Evolutionary conservation across 1,140 invertebrate species (phyloP).

Genomic region (Drosophila orosa): DNA sequence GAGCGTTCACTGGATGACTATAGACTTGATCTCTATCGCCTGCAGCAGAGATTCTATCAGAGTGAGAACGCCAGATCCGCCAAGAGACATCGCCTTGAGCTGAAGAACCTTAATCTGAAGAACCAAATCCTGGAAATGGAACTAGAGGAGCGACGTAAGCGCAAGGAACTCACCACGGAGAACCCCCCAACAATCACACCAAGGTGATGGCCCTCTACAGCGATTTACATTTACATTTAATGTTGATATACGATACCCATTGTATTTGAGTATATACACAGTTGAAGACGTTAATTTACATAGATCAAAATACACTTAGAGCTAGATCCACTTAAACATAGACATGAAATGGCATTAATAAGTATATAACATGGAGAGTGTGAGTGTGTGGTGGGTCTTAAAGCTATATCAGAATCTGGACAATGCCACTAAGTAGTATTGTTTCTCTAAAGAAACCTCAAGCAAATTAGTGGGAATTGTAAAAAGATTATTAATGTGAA

Average conservation of each 20-base stretch:
- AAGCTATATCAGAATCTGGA: conserved; percentile 56
- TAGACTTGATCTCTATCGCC: neutral
- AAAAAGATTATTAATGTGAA: neutral
- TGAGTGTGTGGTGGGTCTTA: conserved; percentile 40
- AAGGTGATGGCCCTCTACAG: neutral
- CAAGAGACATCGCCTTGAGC: conserved; percentile 5
- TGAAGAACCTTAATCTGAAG: conserved; percentile 10
- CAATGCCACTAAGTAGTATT: conserved; percentile 59
- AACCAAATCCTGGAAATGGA: conserved; percentile 22
- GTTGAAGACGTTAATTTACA: conserved; percentile 34
- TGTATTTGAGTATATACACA: conserved; percentile 42
- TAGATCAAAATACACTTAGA: conserved; percentile 30
- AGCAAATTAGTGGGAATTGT: conserved; percentile 11
- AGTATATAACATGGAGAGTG: conserved; percentile 35
- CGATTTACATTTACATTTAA: neutral
- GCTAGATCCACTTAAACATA: conserved; percentile 28
- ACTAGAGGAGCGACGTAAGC: conserved; percentile 3
- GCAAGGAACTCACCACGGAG: neutral
- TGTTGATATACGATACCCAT: conserved; percentile 24
- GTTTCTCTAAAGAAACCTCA: conserved; percentile 23
- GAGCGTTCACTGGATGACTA: neutral
- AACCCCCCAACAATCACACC: neutral
- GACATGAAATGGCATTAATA: conserved; percentile 49
- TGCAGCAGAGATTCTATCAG: conserved; percentile 19
- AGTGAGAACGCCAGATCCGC: conserved; percentile 17